Evolutionary conservation across 2,797 vertebrate species (phyloP).

Genomic region (Perodicticus potto): DNA sequence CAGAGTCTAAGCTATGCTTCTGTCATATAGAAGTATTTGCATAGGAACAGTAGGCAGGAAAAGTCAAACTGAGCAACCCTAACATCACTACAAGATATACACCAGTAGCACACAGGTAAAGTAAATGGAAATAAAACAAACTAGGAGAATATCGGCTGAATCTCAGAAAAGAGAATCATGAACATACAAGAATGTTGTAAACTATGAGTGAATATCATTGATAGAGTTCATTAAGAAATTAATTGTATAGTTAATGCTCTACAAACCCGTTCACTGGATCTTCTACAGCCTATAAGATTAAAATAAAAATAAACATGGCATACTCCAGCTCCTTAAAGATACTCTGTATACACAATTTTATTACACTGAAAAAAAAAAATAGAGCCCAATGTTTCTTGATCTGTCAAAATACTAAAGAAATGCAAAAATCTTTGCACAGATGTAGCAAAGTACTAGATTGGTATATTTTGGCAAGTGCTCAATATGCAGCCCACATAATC

Average conservation of each 20-base stretch:
- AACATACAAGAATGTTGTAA: conserved; percentile 88
- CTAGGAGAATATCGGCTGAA: conserved; percentile 85
- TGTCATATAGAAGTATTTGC: conserved; percentile 70
- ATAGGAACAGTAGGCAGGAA: conserved; percentile 60
- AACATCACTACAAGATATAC: conserved; percentile 73
- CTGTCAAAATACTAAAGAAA: conserved; percentile 89
- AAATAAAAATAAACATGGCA: conserved; percentile 81
- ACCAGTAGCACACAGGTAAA: conserved; percentile 78
- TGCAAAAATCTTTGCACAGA: conserved; percentile 87
- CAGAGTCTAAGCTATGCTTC: conserved; percentile 50
- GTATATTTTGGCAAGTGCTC: conserved; percentile 95
- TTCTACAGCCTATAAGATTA: conserved; percentile 81
- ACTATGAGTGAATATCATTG: conserved; percentile 86
- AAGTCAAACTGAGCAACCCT: conserved; percentile 65
- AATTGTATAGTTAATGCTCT: conserved; percentile 85
- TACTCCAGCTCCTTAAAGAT: conserved; percentile 80
- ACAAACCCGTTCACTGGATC: conserved; percentile 74
- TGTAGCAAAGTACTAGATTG: conserved; percentile 87
- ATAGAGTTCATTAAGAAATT: conserved; percentile 85
- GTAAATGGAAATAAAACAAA: conserved; percentile 85
- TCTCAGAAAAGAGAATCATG: conserved; percentile 86
- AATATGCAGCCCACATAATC: conserved; percentile 94
- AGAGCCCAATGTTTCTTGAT: conserved; percentile 83
- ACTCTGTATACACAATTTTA: conserved; percentile 84
- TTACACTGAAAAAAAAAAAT: conserved; percentile 83